Evolutionary conservation across 2,797 vertebrate genomes (phyloP).

Genomic region (Cyprinodon diabolis): DNA sequence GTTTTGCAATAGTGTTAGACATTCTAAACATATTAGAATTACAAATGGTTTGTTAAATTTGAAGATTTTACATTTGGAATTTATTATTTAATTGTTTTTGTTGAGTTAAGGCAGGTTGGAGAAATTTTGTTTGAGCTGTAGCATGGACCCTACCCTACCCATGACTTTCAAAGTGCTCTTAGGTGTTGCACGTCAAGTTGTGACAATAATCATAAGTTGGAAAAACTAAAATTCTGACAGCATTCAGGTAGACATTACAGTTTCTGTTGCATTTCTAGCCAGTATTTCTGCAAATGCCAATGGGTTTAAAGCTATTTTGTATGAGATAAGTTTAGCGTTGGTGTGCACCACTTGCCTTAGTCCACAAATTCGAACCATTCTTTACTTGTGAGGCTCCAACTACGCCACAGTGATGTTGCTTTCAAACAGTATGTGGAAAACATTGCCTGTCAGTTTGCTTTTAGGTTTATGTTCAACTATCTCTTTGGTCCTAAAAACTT

Average conservation of each 20-base stretch:
- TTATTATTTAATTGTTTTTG: too few species aligned
- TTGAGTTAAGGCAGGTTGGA: too few species aligned
- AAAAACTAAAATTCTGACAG: background rate
- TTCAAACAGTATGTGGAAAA: too few species aligned
- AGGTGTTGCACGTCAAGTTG: background rate
- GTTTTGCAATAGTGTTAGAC: slow-evolving; percentile 8
- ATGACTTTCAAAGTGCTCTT: background rate
- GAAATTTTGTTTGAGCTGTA: background rate
- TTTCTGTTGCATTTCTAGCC: background rate
- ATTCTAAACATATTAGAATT: slow-evolving; percentile 17
- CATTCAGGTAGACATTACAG: background rate
- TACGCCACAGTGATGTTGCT: background rate
- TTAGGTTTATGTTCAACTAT: background rate
- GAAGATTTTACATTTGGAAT: background rate
- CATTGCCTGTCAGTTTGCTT: background rate
- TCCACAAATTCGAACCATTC: background rate
- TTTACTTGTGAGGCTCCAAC: background rate
- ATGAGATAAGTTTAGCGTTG: background rate
- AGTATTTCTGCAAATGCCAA: background rate
- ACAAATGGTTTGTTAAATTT: slow-evolving; percentile 1
- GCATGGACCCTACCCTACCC: background rate
- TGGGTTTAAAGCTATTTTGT: background rate
- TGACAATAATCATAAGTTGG: background rate
- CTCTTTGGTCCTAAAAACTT: background rate
- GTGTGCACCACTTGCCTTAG: background rate